Evolutionary conservation across 2,888 invertebrate genomes (phyloP), one percentile per base, ranked within the genome.

Genomic region (Adela reaumurella): DNA sequence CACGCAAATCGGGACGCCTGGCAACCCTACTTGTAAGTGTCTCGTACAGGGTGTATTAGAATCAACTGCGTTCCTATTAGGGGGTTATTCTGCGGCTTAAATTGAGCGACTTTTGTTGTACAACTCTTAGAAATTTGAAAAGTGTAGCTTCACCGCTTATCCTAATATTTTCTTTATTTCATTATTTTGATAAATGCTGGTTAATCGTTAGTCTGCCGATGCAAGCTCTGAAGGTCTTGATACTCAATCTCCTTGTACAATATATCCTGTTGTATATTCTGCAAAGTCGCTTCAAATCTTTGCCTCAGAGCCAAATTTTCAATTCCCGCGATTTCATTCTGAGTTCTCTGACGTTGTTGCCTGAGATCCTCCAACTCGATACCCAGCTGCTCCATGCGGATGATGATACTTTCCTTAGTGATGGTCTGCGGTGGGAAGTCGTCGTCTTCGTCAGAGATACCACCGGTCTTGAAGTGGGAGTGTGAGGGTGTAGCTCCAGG

Each of bases 301-400:
- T 93, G 91, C 46, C 89, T 78, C 14, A 95, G 68, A 11, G 92
- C 90, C 53, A 87, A 77, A 66, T 94, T 95, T 62, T 94, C 93
- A 63, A 94, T 92, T 45, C 87, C 89, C 18, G 89, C 85, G 52
- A 94, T 88, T 68, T 94, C 92, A 55, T 86, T 82, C 59, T 94
- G 92, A 54, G 92, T 93, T 58, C 90, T 86, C 49, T 87, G 83
- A 52, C 90, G 80, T 46, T 90, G 83, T 41, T 85, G 83, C 58
- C 87, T 87, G 16, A 94, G 68, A 54, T 92, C 90, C 16, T 85
- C 84, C 46, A 94, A 72, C 64, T 94, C 91, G 11, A 84, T 73
- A 48, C 87, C 84, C 2, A 94, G 66, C 55, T 89, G 87, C 49
- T 86, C 85, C 56, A 94, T 81, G 56, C 90, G 85, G 0, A 80